phyloP scores from a whole-genome alignment of 2,113 vertebrate genomes.

The Python bivittatus region DNA sequence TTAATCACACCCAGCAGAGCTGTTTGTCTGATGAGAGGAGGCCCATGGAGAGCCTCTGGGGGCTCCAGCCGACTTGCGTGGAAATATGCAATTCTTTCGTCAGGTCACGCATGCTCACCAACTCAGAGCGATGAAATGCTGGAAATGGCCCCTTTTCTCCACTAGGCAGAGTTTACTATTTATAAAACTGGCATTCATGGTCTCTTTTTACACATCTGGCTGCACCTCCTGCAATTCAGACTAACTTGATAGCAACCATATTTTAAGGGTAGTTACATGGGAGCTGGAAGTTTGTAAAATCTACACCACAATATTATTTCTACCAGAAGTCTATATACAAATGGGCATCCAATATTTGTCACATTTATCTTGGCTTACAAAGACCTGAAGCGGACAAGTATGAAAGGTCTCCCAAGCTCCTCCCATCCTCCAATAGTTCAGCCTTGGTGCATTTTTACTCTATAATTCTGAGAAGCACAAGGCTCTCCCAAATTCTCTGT shows the following conservation, averaged over 20 bases:
- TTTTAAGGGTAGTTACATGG: background rate
- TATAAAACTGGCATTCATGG: background rate
- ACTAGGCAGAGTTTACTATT: background rate
- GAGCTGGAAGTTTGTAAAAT: background rate
- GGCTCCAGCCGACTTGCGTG: slow-evolving; percentile 34
- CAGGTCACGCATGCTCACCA: slow-evolving; percentile 44
- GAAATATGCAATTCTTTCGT: slow-evolving; percentile 69
- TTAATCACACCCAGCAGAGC: slow-evolving; percentile 53
- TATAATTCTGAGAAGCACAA: background rate
- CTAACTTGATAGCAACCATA: background rate
- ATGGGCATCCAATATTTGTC: background rate
- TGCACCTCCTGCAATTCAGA: background rate
- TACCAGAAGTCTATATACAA: background rate
- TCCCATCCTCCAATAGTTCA: no score
- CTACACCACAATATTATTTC: no score
- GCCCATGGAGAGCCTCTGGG: slow-evolving; percentile 16
- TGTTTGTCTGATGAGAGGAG: slow-evolving; percentile 43
- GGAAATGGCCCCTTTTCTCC: background rate
- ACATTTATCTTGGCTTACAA: background rate
- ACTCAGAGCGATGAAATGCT: rapidly evolving
- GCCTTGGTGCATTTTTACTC: background rate
- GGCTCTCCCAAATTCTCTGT: background rate
- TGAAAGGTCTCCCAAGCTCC: background rate
- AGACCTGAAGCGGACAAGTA: background rate
- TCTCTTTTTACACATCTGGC: background rate